Base-by-base conservation (phyloP, 2,888 invertebrate genomes). In the Cactoblastis cactorum region DNA sequence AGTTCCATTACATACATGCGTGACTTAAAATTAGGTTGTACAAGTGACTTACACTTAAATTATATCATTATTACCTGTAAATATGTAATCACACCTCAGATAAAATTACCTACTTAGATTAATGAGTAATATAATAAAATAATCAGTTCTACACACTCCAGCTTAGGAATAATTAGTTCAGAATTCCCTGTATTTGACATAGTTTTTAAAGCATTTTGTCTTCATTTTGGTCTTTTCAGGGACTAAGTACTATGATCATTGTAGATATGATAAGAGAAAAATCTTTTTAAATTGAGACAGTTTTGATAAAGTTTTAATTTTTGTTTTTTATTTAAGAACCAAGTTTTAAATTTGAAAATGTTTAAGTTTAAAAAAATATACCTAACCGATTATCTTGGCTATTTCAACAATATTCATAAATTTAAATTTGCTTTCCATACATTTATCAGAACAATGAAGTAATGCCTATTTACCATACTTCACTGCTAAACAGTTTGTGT, bases 401-500 rank as follows among this genome's bases (percentile, higher is more conserved):
- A 43, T 28, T 28, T 17, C 28, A 8, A 14, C 8, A 8, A 49
- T 41, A 41, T 35, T 15, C 48, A 45, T 51, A 45, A 41, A 53
- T 53, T 53, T 45, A 4, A 48, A 53, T 49, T 22, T 47, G 34
- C 39, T 49, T 45, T 43, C 43, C 28, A 28, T 28, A 4, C 28
- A 9, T 43, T 28, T 11, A 28, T 3, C 17, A 17, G 43, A 43
- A 28, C 43, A 43, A 43, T 28, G 14, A 28, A 6, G 17, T 11
- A 28, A 2, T 1, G 12, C 9, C 19, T 33, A 19, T 50, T 45
- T 45, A 15, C 24, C 24, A 43, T 11, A 28, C 43, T 28, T 15
- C 24, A 15, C 9, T 43, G 43, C 28, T 43, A 15, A 28, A 28
- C 12, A 22, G n/a, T 5, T 28, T 3, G 9, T 1, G 28, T 43